Evolutionary conservation across 2,797 vertebrate genomes (phyloP).

Genomic region (Eremophila alpestris): DNA sequence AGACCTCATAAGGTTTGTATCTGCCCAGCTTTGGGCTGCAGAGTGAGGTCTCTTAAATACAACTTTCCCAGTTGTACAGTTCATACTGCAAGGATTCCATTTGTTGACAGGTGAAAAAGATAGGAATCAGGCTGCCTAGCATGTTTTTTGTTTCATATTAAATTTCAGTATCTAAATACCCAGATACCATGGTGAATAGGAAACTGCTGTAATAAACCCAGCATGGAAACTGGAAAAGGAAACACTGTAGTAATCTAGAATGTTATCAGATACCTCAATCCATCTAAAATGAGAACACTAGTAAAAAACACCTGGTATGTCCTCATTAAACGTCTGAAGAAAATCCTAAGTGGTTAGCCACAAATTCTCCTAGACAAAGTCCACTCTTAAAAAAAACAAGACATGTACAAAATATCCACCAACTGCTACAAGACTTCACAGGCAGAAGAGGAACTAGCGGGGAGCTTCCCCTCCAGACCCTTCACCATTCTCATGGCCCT

Average conservation of each 20-base stretch:
- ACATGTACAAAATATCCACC: not conserved
- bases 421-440: not conserved
- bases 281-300: not conserved
- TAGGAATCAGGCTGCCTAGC: not conserved
- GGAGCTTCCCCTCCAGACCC: not conserved
- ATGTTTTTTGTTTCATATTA: not conserved
- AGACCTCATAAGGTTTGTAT: not conserved
- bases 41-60: not conserved
- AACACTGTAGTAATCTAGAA: not conserved
- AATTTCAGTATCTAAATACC: not conserved
- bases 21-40: not conserved
- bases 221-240: not conserved
- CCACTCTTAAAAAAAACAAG: not conserved
- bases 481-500: not conserved
- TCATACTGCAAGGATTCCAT: not conserved
- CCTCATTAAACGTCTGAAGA: not conserved
- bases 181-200: not conserved
- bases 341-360: not conserved
- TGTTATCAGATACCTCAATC: not conserved
- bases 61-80: not conserved
- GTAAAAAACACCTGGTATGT: not conserved
- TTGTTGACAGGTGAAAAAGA: not conserved
- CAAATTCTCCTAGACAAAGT: not conserved
- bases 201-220: not conserved
- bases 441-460: fast-evolving